Percentiles rank a stretch among this genome's conserved stretches.
Evolutionary conservation across 1,140 invertebrate genomes (phyloP).

Genomic region (Pseudoatta argentina): DNA sequence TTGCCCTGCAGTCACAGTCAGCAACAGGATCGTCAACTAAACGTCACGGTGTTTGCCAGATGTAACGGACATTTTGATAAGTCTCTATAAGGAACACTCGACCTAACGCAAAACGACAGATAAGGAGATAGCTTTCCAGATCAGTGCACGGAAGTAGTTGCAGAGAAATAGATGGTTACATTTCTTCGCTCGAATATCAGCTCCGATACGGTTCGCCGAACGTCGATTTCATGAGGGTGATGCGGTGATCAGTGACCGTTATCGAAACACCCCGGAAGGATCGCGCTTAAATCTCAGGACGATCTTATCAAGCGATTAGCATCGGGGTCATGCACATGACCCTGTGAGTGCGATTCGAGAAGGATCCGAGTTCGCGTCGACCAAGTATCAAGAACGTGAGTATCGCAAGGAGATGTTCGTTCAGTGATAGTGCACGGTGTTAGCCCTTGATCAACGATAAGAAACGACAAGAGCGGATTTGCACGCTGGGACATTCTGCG

Average conservation of each 20-base stretch:
- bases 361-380: slow-evolving; percentile 4
- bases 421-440: slow-evolving; percentile 69
- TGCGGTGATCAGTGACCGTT: slow-evolving; percentile 49
- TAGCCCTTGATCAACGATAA: slow-evolving; percentile 18
- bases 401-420: slow-evolving; percentile 67
- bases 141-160: slow-evolving; percentile 41
- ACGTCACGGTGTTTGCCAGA: slow-evolving; percentile 50
- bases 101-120: background rate
- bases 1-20: slow-evolving; percentile 69
- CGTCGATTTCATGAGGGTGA: background rate
- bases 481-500: background rate
- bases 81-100: background rate
- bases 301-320: slow-evolving; percentile 56
- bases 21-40: slow-evolving; percentile 58
- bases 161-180: background rate
- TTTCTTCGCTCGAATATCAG: background rate
- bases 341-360: slow-evolving; percentile 49
- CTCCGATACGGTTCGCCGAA: slow-evolving; percentile 1
- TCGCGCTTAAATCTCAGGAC: slow-evolving; percentile 43
- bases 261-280: slow-evolving; percentile 47
- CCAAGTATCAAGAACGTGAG: background rate
- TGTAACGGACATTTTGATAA: slow-evolving; percentile 31
- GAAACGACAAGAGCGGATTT: slow-evolving; percentile 33
- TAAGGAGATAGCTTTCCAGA: background rate
- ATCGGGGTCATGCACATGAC: slow-evolving; percentile 32